Base-by-base conservation (phyloP, 2,113 vertebrate species). In the Spea multiplicata region DNA sequence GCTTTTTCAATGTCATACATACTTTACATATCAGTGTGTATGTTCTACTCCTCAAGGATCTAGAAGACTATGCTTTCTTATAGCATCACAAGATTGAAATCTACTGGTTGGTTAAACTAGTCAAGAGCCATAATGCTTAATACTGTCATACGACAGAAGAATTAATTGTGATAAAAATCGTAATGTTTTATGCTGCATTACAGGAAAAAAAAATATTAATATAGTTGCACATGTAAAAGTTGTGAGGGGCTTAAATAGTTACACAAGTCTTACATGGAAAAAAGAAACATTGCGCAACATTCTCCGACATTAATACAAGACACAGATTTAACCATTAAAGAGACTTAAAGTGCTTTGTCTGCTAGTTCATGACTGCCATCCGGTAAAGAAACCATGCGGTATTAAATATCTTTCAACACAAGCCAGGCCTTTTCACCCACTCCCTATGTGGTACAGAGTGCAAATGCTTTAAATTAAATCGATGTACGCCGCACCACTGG, bases 361-460 rank as follows among this genome's bases (percentile, higher is more conserved):
- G 52, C 14, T 65, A 80, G 50, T 72, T 17, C 47, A 47, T 1
- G 86, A 80, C 10, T 57, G 46, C 71, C 75, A 81, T 62, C 78
- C 17, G 75, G 12, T 65, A 50, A 44, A 47, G 14, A 80, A 83
- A 83, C 73, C 65, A 45, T 66, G 48, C 78, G 81, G 44, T 78
- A 77, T 72, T 81, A 71, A 83, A 82, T 82, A 83, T 0, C 50
- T 83, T 84, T 80, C 66, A 83, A 81, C 53, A 85, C 44, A 82
- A 66, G 3, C 0, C 5, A 72, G 74, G 12, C 69, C 62, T 48
- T 48, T 62, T 59, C 65, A 66, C 8, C 17, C 68, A 79, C 49
- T 3, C 64, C 13, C 47, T 47, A 59, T 64, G 81, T 55, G 66
- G 13, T 48, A 74, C 47, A 49, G 8, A 59, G 30, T 14, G 55